phyloP scores from a whole-genome alignment of 1,140 invertebrate genomes.

The Euwallacea similis region DNA sequence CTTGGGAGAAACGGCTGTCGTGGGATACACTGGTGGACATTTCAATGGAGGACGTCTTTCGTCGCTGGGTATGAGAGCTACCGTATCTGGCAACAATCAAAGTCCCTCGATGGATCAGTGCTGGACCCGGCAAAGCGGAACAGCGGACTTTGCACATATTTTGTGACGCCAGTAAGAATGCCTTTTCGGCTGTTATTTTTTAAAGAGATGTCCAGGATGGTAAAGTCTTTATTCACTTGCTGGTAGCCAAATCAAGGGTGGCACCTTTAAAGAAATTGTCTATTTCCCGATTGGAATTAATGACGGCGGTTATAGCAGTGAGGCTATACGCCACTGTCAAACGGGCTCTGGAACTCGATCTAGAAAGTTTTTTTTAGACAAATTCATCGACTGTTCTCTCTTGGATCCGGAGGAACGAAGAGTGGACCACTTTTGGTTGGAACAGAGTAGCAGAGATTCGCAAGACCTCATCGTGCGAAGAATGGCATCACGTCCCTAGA shows the following conservation, averaged over 20 bases:
- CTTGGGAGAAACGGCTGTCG: slow-evolving; percentile 21
- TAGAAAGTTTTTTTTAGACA: slow-evolving; percentile 43
- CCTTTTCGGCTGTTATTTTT: slow-evolving; percentile 44
- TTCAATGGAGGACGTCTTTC: slow-evolving; percentile 14
- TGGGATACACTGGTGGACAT: slow-evolving; percentile 28
- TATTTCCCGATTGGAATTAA: slow-evolving; percentile 45
- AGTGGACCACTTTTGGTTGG: slow-evolving; percentile 53
- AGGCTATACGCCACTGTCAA: slow-evolving; percentile 15
- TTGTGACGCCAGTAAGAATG: slow-evolving; percentile 45
- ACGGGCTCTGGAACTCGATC: slow-evolving; percentile 1
- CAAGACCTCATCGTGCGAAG: slow-evolving; percentile 24
- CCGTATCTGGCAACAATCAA: slow-evolving; percentile 20
- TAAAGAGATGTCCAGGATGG: slow-evolving; percentile 22
- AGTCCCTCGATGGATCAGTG: slow-evolving; percentile 29
- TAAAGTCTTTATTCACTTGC: slow-evolving; percentile 27
- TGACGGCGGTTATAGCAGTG: slow-evolving; percentile 31
- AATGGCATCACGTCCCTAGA: too few relatives aligned
- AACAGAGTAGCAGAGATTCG: slow-evolving; percentile 53
- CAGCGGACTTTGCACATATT: slow-evolving; percentile 41
- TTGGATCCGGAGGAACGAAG: slow-evolving; percentile 48
- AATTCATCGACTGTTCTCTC: slow-evolving; percentile 51
- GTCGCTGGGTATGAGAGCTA: slow-evolving; percentile 31
- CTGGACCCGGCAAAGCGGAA: background rate
- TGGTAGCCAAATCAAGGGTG: slow-evolving; percentile 44
- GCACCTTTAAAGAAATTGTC: slow-evolving; percentile 43